Evolutionary conservation across 1,140 invertebrate genomes (phyloP).

Genomic region (Tetraneura akinire): DNA sequence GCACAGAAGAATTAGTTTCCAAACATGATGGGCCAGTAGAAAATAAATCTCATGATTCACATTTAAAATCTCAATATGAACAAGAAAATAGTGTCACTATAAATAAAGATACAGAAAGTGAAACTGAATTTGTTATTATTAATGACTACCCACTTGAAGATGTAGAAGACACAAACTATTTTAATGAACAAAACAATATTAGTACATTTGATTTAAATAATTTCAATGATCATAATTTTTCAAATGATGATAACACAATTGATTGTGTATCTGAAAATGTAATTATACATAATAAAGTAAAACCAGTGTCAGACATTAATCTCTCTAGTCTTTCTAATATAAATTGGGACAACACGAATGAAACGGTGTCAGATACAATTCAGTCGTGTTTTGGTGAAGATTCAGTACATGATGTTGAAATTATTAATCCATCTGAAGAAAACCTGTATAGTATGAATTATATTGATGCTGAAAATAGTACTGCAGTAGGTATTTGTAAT

Average conservation of each 20-base stretch:
- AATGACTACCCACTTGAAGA: background rate
- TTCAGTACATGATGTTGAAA: conserved; percentile 36
- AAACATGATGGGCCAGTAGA: background rate
- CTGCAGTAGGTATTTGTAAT: background rate
- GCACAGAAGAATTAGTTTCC: background rate
- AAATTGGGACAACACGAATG: background rate
- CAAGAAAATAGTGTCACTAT: background rate
- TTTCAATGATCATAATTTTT: background rate
- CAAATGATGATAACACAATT: background rate
- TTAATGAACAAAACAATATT: conserved; percentile 14
- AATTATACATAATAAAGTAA: background rate
- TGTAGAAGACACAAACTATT: background rate
- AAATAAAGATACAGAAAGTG: background rate
- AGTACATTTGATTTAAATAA: background rate
- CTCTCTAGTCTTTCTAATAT: background rate
- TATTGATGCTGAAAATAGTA: background rate
- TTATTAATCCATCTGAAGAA: background rate
- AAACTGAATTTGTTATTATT: background rate
- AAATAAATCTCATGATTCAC: background rate
- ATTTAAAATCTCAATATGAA: background rate
- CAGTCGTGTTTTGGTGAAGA: conserved; percentile 30
- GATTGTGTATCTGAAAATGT: background rate
- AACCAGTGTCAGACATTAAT: background rate
- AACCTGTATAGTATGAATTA: conserved; percentile 8
- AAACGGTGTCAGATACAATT: background rate